These are phyloP conservation scores for Brachyrhaphis roseni DNA, from an alignment of 2,797 vertebrate species.

Conservation along the genomic window DNA sequence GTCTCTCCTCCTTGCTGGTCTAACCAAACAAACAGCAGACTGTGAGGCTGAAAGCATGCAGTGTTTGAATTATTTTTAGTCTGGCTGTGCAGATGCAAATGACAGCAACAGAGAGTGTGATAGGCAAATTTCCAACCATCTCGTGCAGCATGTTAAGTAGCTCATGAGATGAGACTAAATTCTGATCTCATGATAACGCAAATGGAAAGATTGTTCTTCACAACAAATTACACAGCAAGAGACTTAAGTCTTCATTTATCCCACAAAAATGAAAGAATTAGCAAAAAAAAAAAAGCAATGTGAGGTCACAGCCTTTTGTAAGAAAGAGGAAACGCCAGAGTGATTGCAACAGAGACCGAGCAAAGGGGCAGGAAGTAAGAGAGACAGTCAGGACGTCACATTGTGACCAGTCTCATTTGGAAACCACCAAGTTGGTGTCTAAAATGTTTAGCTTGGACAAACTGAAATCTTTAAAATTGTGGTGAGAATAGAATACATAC, in stretches of 20 bases:
- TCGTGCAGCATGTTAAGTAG: constrained; percentile 13
- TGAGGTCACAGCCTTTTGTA: not conserved
- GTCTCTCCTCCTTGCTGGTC: constrained; percentile 30
- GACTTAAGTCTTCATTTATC: not conserved
- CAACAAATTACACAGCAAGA: not conserved
- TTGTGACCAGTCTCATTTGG: constrained; percentile 27
- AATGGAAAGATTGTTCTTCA: not conserved
- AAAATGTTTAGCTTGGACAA: constrained; percentile 2
- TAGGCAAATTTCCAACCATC: constrained; percentile 73
- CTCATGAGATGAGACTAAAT: not conserved
- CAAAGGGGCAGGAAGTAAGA: constrained; percentile 52
- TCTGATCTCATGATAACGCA: constrained; percentile 3
- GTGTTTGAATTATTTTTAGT: constrained; percentile 65
- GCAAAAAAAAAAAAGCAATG: constrained; percentile 9
- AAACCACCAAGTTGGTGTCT: constrained; percentile 9
- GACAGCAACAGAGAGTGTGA: constrained; percentile 48
- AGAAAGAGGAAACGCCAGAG: constrained; percentile 67
- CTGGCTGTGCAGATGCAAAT: constrained; percentile 75
- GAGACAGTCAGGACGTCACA: constrained; percentile 27
- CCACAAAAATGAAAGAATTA: not conserved
- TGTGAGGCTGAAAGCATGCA: constrained; percentile 41
- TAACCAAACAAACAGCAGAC: constrained; percentile 29
- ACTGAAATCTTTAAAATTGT: constrained; percentile 2
- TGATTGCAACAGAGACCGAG: constrained; percentile 58
- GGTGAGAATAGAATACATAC: not conserved